phyloP scores from a whole-genome alignment of 2,113 vertebrate genomes.

The Thamnophis sirtalis region DNA sequence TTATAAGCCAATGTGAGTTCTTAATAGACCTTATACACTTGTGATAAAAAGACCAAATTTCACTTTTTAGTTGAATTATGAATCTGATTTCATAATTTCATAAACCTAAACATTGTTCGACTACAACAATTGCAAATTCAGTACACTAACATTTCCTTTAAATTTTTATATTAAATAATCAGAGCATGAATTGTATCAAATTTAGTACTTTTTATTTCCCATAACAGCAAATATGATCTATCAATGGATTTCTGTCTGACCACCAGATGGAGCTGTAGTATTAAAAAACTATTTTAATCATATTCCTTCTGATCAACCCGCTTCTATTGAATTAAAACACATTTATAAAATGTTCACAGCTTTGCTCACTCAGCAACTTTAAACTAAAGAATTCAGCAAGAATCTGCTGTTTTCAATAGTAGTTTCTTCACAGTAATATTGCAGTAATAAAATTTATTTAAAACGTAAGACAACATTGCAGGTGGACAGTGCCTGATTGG shows the following conservation, averaged over 20 bases:
- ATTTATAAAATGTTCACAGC: not conserved
- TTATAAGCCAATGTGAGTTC: not conserved
- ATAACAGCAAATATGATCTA: not conserved
- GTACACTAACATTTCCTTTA: not conserved
- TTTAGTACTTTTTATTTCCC: not conserved
- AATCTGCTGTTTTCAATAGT: not conserved
- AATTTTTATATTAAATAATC: not conserved
- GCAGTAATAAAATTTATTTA: not conserved
- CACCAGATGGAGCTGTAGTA: slow-evolving; percentile 53
- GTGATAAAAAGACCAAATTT: not conserved
- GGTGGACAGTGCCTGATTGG: not conserved
- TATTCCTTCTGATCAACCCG: not conserved
- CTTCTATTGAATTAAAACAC: not conserved
- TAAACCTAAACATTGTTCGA: too few relatives aligned
- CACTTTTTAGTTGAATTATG: not conserved
- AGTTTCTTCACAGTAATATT: not conserved
- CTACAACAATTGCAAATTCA: not conserved
- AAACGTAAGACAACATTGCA: not conserved
- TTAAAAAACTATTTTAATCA: not conserved
- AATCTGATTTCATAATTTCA: not conserved
- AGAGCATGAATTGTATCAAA: not conserved
- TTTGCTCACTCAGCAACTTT: slow-evolving; percentile 16
- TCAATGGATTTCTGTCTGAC: not conserved
- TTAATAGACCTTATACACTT: not conserved
- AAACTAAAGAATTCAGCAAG: not conserved